phyloP scores from a whole-genome alignment of 2,797 vertebrate species.

The Peromyscus melanophrys region DNA sequence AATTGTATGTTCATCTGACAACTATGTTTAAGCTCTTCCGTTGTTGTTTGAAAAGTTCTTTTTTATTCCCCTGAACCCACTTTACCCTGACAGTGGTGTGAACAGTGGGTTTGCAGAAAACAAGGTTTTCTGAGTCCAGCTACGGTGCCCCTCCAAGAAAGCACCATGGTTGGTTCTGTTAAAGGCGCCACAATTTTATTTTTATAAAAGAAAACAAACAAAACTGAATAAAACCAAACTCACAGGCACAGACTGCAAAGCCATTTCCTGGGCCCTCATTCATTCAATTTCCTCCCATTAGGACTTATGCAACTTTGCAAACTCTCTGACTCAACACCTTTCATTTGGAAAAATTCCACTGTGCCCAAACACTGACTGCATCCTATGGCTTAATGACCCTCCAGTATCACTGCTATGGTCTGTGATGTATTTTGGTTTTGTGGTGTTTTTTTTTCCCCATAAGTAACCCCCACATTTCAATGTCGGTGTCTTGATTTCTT shows the following conservation, averaged over 20 bases:
- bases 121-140: background rate
- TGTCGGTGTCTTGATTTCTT: background rate
- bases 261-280: background rate
- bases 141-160: background rate
- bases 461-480: background rate
- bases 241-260: background rate
- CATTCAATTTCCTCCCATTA: background rate
- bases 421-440: background rate
- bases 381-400: background rate
- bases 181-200: background rate
- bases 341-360: background rate
- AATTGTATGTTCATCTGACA: background rate
- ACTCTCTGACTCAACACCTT: background rate
- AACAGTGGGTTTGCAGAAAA: background rate
- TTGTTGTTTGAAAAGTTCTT: background rate
- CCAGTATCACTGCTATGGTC: too few species aligned
- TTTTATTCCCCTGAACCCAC: background rate
- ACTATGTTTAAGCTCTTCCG: background rate
- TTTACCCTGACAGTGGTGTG: background rate
- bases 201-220: background rate
- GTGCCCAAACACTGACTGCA: background rate
- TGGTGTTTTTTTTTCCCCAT: background rate
- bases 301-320: accelerated
- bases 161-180: background rate
- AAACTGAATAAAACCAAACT: background rate